phyloP scores from a whole-genome alignment of 2,888 invertebrate genomes.

The Erebia epiphron region DNA sequence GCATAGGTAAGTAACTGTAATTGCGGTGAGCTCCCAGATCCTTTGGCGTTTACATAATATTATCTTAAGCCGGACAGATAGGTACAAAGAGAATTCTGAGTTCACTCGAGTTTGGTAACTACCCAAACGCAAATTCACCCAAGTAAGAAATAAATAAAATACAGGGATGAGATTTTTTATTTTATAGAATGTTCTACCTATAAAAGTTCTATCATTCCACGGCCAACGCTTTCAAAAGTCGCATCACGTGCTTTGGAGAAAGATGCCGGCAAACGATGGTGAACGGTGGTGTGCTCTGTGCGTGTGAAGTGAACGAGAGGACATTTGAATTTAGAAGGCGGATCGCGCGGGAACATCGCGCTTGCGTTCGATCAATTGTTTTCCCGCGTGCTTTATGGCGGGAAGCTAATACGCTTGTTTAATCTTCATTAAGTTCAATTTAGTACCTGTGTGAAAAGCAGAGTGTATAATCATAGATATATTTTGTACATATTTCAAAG shows the following conservation, averaged over 20 bases:
- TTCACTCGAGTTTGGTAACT: too few relatives aligned
- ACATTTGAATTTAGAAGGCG: constrained; percentile 55
- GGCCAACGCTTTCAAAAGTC: constrained; percentile 66
- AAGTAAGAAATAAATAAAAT: too few relatives aligned
- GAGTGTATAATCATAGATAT: constrained; percentile 4
- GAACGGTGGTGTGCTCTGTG: constrained; percentile 51
- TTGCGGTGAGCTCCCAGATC: not conserved
- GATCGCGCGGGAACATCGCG: constrained; percentile 63
- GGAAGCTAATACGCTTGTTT: constrained; percentile 47
- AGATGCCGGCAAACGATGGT: constrained; percentile 54
- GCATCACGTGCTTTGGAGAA: constrained; percentile 68
- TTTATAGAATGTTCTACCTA: too few relatives aligned
- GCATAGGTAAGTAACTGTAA: too few relatives aligned
- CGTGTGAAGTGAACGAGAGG: constrained; percentile 43
- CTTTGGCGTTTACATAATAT: not conserved
- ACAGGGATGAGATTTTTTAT: too few relatives aligned
- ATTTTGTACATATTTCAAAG: constrained; percentile 4
- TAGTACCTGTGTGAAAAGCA: constrained; percentile 3
- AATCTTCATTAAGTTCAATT: constrained; percentile 1
- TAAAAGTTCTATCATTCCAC: constrained; percentile 44
- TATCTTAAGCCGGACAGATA: too few relatives aligned
- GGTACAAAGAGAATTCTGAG: too few relatives aligned
- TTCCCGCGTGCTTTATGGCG: constrained; percentile 52
- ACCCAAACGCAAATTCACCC: too few relatives aligned
- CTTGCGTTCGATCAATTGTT: constrained; percentile 54